Evolutionary conservation across 2,888 invertebrate genomes (phyloP).

Genomic region (Torymus tubicola): DNA sequence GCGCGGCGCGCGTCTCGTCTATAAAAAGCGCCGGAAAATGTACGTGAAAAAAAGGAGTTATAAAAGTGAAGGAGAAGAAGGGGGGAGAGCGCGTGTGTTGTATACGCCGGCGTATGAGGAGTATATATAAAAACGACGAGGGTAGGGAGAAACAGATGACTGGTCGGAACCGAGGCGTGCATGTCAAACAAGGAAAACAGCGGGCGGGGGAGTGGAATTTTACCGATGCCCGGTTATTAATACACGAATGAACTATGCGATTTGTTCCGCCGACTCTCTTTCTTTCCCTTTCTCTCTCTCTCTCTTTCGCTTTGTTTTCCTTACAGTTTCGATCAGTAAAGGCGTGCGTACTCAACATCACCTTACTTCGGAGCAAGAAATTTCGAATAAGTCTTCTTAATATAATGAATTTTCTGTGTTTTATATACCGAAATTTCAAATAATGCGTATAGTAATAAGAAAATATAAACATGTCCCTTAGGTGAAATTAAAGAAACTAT

Average conservation of each 20-base stretch:
- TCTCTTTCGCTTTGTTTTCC: too few species aligned
- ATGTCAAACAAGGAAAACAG: conserved; percentile 27
- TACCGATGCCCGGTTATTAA: not conserved
- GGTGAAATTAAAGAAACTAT: too few species aligned
- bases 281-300: too few species aligned
- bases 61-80: conserved; percentile 6
- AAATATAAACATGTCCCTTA: too few species aligned
- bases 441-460: too few species aligned
- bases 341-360: too few species aligned
- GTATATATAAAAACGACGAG: not conserved
- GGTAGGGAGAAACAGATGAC: conserved; percentile 19
- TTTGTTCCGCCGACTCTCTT: too few species aligned
- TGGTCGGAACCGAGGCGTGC: conserved; percentile 26
- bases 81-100: not conserved
- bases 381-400: too few species aligned
- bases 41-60: conserved; percentile 39
- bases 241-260: not conserved
- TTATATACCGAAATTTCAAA: too few species aligned
- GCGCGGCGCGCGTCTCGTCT: conserved; percentile 28
- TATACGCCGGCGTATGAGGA: not conserved
- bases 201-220: conserved; percentile 12
- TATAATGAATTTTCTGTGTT: too few species aligned
- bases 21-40: conserved; percentile 51
- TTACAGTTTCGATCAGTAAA: too few species aligned
- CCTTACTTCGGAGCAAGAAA: too few species aligned